phyloP scores from a whole-genome alignment of 1,140 invertebrate species.

The Cotesia glomerata region DNA sequence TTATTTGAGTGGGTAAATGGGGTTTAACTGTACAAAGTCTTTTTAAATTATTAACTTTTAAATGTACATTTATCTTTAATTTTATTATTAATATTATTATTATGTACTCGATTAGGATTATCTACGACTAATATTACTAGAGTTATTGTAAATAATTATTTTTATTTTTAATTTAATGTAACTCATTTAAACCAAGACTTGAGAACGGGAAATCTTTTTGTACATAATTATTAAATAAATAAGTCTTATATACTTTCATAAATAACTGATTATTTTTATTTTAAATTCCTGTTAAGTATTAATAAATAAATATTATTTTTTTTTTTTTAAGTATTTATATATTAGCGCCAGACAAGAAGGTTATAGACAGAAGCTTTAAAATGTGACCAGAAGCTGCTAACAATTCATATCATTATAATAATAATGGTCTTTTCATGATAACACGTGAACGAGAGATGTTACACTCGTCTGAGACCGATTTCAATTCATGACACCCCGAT shows the following conservation, averaged over 20 bases:
- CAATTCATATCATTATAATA: neutral
- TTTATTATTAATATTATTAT: neutral
- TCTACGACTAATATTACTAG: too few relatives aligned
- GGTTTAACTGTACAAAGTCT: constrained; percentile 10
- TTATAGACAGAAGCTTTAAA: constrained; percentile 3
- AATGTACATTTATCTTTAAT: neutral
- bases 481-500: constrained; percentile 4
- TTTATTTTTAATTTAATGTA: too few relatives aligned
- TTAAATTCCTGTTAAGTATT: neutral
- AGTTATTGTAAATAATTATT: too few relatives aligned
- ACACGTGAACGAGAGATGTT: constrained; percentile 40
- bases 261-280: constrained; percentile 30
- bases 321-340: neutral
- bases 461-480: constrained; percentile 7
- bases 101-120: too few relatives aligned
- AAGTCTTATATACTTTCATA: constrained; percentile 56
- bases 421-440: constrained; percentile 13
- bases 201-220: constrained; percentile 44
- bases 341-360: constrained; percentile 9
- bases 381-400: neutral
- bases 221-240: constrained; percentile 44
- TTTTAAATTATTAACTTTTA: neutral
- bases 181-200: too few relatives aligned
- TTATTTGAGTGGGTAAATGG: constrained; percentile 1
- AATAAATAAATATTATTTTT: neutral